Evolutionary conservation across 2,888 invertebrate species (phyloP), one percentile per base, ranked within the genome.

Genomic region (Drosophila lutescens): DNA sequence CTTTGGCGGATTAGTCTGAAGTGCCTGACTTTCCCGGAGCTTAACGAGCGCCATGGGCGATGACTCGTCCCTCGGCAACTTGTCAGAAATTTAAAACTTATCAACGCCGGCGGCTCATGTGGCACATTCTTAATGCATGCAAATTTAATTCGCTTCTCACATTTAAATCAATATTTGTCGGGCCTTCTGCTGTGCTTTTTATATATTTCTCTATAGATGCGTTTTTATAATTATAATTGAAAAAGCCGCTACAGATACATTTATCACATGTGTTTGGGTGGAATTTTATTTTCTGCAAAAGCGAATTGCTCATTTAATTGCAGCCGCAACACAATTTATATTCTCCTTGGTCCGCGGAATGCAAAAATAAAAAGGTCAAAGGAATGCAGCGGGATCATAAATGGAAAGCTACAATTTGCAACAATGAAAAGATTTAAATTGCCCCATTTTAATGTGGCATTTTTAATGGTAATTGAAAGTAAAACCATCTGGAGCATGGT

Each of bases 31-130:
- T 76, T 74, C 63, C 51, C 53, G 69, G 49, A 76, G 69, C 65
- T 78, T 71, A 65, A 71, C 71, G 66, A 78, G 85, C 63, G 68
- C 47, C 76, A 55, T 38, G 53, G 23, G 54, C 65, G 34, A 41
- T 49, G 65, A 63, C 43, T 17, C 43, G 60, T 53, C 53, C 80
- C 55, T 65, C 61, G 82, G 65, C 68, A 81, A 61, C 66, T 81
- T 85, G 69, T 68, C 70, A 65, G 46, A 63, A 83, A 80, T 70
- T 61, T 81, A 65, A 80, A 78, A 77, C 56, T 75, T 68, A 68
- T 47, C 55, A 47, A 34, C 56, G 61, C 49, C 34, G 54, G 30
- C 23, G 43, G 51, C 43, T 17, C 32, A 46, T 44, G 43, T 43
- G 41, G 30, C 67, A 51, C 49, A 56, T 68, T 58, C 53, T 55